Evolutionary conservation across 2,888 invertebrate genomes (phyloP), one percentile per base, ranked within the genome.

Genomic region (Calliopum simillimum): DNA sequence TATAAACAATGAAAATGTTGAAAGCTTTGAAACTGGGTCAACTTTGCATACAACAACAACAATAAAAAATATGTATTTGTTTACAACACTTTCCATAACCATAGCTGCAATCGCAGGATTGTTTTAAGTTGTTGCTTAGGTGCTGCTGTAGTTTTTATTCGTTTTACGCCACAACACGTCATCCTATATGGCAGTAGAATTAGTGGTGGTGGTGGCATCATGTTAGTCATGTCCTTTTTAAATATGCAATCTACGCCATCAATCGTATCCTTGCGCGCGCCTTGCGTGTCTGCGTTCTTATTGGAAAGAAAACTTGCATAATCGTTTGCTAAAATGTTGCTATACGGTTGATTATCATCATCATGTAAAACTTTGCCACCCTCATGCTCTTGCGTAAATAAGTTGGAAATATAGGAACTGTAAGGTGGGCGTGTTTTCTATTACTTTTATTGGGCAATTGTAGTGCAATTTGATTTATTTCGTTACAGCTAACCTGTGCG

Each of bases 301-400:
- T 53, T 12, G 53, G 11, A 53, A 51, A 53, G 19, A 53, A n/a
- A n/a, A n/a, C n/a, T 53, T 53, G 23, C 23, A 53, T 23, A 53
- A 23, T 19, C 21, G 53, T 53, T 16, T 53, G 19, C 13, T 53
- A 21, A 23, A n/a, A 21, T 21, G 51, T 53, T 53, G 3, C 53
- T 53, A 19, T 23, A 6, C 6, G 6, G 33, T 33, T 33, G 33
- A 33, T 33, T 5, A 33, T 33, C 8, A 33, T 33, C 5, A 8
- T 33, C 8, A 33, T 33, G 33, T 33, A 33, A 8, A 33, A 8
- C 4, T 8, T 33, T 33, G 33, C 33, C 33, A 33, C 33, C 1
- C 33, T 33, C 33, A 33, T 33, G 33, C 33, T 33, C 8, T 33
- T 33, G 1, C 8, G 33, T 33, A 33, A 3, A 33, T 8, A 6